These are phyloP conservation scores for Picus viridis DNA, from an alignment of 2,797 vertebrate genomes.

Conservation along the genomic window DNA sequence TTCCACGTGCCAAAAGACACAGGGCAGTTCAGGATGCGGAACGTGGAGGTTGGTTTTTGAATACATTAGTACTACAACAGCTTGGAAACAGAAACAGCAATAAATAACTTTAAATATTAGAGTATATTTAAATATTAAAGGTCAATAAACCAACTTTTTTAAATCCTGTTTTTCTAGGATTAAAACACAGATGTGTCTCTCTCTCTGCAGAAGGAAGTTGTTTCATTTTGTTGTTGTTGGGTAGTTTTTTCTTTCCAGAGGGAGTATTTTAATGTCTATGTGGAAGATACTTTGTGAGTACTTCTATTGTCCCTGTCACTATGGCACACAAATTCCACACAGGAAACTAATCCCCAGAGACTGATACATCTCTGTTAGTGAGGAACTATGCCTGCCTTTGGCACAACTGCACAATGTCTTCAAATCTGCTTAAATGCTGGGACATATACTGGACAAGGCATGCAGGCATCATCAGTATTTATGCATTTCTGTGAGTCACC, in stretches of 20 bases:
- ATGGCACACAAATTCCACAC: background rate
- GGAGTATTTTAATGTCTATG: rapidly evolving
- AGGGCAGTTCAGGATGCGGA: background rate
- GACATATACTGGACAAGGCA: background rate
- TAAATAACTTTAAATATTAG: too few species aligned
- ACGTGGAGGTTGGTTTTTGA: background rate
- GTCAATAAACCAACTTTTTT: background rate
- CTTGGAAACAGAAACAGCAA: background rate
- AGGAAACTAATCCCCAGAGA: background rate
- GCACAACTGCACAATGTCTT: background rate
- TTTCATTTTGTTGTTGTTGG: background rate
- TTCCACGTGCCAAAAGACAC: background rate
- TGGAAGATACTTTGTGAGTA: background rate
- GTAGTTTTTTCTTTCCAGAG: background rate
- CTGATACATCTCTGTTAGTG: background rate
- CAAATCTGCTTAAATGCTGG: background rate
- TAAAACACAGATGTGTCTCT: background rate
- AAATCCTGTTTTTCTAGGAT: background rate
- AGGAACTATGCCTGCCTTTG: background rate
- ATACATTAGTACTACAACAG: background rate
- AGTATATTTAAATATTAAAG: background rate
- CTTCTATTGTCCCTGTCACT: background rate
- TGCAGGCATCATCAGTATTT: background rate
- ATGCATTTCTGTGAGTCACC: background rate
- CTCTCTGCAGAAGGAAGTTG: background rate